Evolutionary conservation across 2,797 vertebrate species (phyloP), one percentile per base, ranked within the genome.

Genomic region (Eutrigla gurnardus): DNA sequence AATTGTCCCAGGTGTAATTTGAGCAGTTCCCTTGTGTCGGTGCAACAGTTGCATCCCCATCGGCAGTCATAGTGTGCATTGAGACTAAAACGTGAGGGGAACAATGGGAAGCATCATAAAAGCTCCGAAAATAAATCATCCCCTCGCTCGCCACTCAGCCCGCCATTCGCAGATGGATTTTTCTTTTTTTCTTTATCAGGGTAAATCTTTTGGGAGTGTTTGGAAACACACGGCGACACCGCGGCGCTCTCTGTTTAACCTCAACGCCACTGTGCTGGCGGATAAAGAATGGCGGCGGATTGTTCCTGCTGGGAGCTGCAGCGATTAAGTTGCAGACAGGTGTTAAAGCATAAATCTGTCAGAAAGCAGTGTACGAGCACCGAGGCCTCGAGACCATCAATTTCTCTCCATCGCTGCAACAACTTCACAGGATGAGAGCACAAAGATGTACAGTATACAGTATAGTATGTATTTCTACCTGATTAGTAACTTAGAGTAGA

Each of bases 1-100:
- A 88, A 92, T 89, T 92, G 90, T 88, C 86, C 73, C 89, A 91
- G 89, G 89, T 92, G 92, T 92, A 92, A 93, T 92, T 92, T 91
- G 91, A 93, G 90, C 86, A 84, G 88, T 77, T 87, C 88, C 81
- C 91, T 92, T 93, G 90, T 90, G 86, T 86, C 82, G 81, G 83
- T 87, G 90, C 86, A 90, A 91, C 90, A 91, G 89, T 92, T 90
- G 88, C 81, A 40, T 89, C 78, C 83, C 79, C 75, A 65, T 77
- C 73, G 80, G 81, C 87, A 70, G 82, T 70, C 73, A 17, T 61
- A 52, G 77, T 73, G 82, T 81, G 80, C 75, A 82, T 82, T 53
- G 64, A 79, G 84, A 90, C 77, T 65, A 79, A 88, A 88, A 81
- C 73, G 15, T 4, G 57, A 73, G 33, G 52, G 69, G 79, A 80